Evolutionary conservation across 2,888 invertebrate species (phyloP).

Genomic region (Drosophila nr. fundita): DNA sequence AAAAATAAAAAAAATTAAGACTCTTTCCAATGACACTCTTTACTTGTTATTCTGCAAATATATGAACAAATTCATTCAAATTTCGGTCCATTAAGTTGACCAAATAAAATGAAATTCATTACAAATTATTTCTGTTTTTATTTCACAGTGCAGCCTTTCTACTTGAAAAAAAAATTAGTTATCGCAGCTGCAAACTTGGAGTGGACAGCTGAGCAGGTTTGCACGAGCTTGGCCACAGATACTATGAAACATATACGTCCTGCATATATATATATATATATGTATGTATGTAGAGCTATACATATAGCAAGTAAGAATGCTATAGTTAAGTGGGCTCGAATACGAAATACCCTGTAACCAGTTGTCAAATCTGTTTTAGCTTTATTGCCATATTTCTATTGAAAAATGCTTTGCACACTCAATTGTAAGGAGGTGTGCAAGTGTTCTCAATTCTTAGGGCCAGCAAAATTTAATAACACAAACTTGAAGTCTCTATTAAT

Average conservation of each 20-base stretch:
- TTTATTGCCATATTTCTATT: neutral
- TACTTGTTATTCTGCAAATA: neutral
- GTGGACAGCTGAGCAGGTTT: slow-evolving; percentile 40
- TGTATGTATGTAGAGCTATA: slow-evolving; percentile 15
- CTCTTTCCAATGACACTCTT: neutral
- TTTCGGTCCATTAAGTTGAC: neutral
- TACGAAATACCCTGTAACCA: neutral
- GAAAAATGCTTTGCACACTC: neutral
- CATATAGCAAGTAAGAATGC: neutral
- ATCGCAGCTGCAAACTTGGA: slow-evolving; percentile 33
- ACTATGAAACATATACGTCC: slow-evolving; percentile 12
- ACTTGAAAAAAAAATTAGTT: slow-evolving; percentile 32
- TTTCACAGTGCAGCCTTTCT: slow-evolving; percentile 20
- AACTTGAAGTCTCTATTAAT: too few species aligned
- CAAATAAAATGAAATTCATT: neutral
- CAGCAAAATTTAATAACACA: neutral
- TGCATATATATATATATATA: slow-evolving; percentile 13
- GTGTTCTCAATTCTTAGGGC: neutral
- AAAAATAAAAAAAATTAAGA: neutral
- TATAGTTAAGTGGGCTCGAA: neutral
- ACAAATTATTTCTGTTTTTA: neutral
- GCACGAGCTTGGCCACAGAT: slow-evolving; percentile 36
- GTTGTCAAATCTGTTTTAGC: neutral
- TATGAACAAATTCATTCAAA: neutral
- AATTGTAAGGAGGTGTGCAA: neutral